phyloP scores from a whole-genome alignment of 1,140 invertebrate species.

The Drosophila orosa region DNA sequence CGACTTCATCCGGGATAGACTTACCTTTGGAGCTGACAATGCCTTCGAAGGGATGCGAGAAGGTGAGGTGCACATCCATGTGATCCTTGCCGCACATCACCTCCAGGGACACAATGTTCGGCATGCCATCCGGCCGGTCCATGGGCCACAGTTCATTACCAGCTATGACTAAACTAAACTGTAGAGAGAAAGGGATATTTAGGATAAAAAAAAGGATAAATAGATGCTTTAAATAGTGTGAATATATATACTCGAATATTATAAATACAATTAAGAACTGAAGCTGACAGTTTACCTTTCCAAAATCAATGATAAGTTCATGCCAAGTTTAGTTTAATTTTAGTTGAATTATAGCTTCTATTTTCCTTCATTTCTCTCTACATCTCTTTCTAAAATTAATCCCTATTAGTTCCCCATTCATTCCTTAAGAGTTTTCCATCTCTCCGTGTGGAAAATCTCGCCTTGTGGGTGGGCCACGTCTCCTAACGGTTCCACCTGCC shows the following conservation, averaged over 20 bases:
- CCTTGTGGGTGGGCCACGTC: constrained; percentile 33
- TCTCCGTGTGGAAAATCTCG: neutral
- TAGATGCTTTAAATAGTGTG: no score
- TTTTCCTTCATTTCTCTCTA: no score
- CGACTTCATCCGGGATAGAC: neutral
- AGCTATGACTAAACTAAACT: constrained; percentile 85
- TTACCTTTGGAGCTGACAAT: constrained; percentile 95
- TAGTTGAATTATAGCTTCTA: neutral
- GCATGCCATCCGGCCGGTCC: constrained; percentile 92
- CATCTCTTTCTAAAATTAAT: neutral
- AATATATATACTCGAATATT: neutral
- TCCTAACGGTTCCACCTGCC: constrained; percentile 40
- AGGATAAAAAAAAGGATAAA: neutral
- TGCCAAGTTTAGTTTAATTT: neutral
- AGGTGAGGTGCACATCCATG: constrained; percentile 96
- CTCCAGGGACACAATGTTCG: constrained; percentile 92
- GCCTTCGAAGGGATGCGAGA: constrained; percentile 96
- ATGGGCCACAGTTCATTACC: constrained; percentile 91
- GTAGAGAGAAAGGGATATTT: constrained; percentile 28
- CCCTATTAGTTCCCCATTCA: neutral
- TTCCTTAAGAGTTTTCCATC: neutral
- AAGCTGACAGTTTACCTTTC: neutral
- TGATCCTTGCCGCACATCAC: constrained; percentile 97
- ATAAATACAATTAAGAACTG: neutral
- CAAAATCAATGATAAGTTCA: neutral